These are phyloP conservation scores for Frankliniella fusca DNA, from an alignment of 2,888 invertebrate species.

Conservation along the genomic window DNA sequence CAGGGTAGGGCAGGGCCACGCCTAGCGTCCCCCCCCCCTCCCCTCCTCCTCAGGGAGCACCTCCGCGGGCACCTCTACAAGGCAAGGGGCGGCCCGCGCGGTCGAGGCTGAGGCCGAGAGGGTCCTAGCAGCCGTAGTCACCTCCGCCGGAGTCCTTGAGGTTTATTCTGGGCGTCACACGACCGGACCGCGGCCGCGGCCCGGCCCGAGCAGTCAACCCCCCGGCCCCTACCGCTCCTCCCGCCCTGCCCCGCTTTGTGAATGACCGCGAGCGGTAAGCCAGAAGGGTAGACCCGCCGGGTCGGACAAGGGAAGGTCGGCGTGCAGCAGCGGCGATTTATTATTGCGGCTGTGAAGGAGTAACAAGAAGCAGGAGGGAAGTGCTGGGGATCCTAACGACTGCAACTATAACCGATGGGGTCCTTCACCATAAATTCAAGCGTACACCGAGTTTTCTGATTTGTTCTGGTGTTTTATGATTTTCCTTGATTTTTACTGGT, in stretches of 20 bases:
- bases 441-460: too few species aligned
- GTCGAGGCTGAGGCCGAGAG: neutral
- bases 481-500: too few species aligned
- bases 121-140: neutral
- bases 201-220: neutral
- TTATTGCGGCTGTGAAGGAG: too few species aligned
- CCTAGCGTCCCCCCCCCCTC: neutral
- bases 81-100: neutral
- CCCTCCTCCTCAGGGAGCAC: too few species aligned
- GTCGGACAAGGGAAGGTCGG: too few species aligned
- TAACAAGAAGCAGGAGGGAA: too few species aligned
- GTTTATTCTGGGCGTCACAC: slow-evolving; percentile 34
- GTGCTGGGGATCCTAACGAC: too few species aligned
- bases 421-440: too few species aligned
- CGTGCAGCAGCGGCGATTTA: too few species aligned
- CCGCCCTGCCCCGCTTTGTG: neutral
- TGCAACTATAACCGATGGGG: too few species aligned
- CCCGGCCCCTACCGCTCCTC: neutral
- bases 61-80: neutral
- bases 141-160: neutral
- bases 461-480: too few species aligned
- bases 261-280: neutral
- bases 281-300: neutral
- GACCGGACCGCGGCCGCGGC: slow-evolving; percentile 16
- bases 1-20: neutral